Evolutionary conservation across 2,888 invertebrate species (phyloP), one percentile per base, ranked within the genome.

Genomic region (Acanthoscelides obtectus): DNA sequence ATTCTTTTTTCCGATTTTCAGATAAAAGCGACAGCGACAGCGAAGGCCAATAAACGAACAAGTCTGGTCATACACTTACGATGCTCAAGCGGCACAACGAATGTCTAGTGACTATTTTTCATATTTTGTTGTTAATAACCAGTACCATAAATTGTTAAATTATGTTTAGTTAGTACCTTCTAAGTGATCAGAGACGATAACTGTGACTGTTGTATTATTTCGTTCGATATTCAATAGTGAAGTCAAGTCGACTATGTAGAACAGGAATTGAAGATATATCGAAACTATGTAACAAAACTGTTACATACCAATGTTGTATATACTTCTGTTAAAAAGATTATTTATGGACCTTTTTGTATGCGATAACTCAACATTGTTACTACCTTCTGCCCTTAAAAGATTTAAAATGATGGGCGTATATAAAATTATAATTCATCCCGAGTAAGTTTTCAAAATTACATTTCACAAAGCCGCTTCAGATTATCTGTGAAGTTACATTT

Each of bases 11-110:
- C 77, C 74, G 3, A 12, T 45, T 91, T 90, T 76, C 90, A 95
- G 95, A 95, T 89, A 95, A 95, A 89, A 95, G 94, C 88, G 95
- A 95, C 91, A 95, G 94, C 88, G 95, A 95, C 89, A 95, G 95
- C 87, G 95, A 95, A 89, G 95, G 94, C 88, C 95, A 95, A 89
- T 95, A 92, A 91, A 8, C 25, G 68, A 22, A 82, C 72, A 69
- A 74, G 71, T 74, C 73, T 75, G 73, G 72, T 77, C 73, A 75
- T 12, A 45, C 45, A 45, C 12, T n/a, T 4, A 45, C 45, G 45
- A 45, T 45, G 45, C 45, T 45, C 45, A 20, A 66, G 77, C 76
- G 77, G 79, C 78, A 76, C 72, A 76, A 75, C 72, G 73, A 79
- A 77, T 76, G 73, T 76, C 77, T 79, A 80, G 79, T 79, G 77